Conservation (phyloP, 1,140 invertebrate genomes). For the Neodiprion pinetum region DNA sequence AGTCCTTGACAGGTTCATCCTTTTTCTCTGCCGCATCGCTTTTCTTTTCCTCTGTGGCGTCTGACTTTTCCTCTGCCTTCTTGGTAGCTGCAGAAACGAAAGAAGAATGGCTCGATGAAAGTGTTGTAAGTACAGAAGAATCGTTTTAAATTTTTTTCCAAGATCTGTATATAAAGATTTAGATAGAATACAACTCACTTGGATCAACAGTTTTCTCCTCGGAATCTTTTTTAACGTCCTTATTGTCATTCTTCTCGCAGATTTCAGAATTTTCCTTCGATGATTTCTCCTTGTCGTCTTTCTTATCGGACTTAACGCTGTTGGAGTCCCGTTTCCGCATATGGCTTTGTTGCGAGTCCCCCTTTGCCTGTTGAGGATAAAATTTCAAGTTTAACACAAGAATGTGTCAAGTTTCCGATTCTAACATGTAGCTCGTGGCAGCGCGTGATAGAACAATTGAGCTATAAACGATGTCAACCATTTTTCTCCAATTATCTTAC, state of each 20-base stretch:
- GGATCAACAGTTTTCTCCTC: conserved; percentile 48
- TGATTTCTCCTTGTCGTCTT: conserved; percentile 57
- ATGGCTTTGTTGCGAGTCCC: conserved; percentile 55
- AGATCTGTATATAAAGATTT: conserved; percentile 5
- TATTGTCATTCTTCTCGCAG: conserved; percentile 50
- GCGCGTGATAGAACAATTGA: too few species aligned
- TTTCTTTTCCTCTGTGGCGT: conserved; percentile 44
- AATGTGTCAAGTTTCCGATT: too few species aligned
- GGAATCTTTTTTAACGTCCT: conserved; percentile 48
- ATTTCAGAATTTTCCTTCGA: conserved; percentile 50
- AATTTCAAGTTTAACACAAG: too few species aligned
- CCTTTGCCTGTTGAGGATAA: conserved; percentile 47
- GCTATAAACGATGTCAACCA: too few species aligned
- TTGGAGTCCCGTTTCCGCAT: conserved; percentile 54
- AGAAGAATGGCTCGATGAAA: conserved; percentile 5
- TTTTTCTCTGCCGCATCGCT: conserved; percentile 44
- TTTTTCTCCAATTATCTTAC: conserved; percentile 55
- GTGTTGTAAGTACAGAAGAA: conserved; percentile 20
- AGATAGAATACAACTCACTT: conserved; percentile 36
- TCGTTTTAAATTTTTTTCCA: conserved; percentile 18
- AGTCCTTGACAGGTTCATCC: conserved; percentile 43
- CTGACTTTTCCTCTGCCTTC: conserved; percentile 48
- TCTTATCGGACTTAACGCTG: conserved; percentile 55
- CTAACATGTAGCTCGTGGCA: too few species aligned
- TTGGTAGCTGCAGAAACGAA: conserved; percentile 35